Base-by-base conservation (phyloP, 2,113 vertebrate genomes). In the Rostratula benghalensis region DNA sequence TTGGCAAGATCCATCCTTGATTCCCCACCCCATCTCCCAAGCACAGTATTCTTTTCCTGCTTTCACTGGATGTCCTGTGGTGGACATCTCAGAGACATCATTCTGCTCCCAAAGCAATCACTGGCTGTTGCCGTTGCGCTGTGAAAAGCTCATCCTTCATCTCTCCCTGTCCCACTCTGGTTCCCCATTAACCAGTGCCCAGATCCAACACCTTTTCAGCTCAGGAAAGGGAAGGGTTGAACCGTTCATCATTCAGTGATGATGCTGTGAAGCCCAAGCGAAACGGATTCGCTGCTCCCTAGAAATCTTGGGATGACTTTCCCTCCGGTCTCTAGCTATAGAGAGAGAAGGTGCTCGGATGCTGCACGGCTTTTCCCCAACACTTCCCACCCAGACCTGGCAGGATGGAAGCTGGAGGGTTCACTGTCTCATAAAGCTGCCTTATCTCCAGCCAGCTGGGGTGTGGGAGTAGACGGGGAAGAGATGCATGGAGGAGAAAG, bases 341-440 rank as follows among this genome's bases (percentile, higher is more conserved):
- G 0, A 35, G 9, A 24, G 24, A 37, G 46, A 45, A 53, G 69
- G 46, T 20, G 27, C 63, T 80, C 28, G 3, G 31, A 23, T 65
- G 45, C 83, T 64, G 77, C 13, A 35, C 57, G 51, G 39, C 33
- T 89, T 67, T 53, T 80, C 41, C 68, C 63, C 68, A 75, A 22
- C 46, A 23, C 54, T 88, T 87, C 68, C 76, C 30, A 25, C 50
- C 68, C 59, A 4, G 75, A 71, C 39, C 50, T 0, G 1, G 50
- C 61, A 15, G 59, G 81, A 39, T 80, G 95, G 84, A 83, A 83
- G 83, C 90, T 85, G 56, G 45, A 30, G 88, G 71, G 83, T 63
- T 92, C 83, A 33, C 97, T 90, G 78, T 94, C 93, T 91, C 93
- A 85, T 75, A 93, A 97, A 96, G 82, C 90, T 97, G 95, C 96